A percentile compares a stretch with the other conserved stretches of the same genome.
Evolutionary conservation across 2,113 vertebrate species (phyloP).

Genomic region (Cinclus mexicanus): DNA sequence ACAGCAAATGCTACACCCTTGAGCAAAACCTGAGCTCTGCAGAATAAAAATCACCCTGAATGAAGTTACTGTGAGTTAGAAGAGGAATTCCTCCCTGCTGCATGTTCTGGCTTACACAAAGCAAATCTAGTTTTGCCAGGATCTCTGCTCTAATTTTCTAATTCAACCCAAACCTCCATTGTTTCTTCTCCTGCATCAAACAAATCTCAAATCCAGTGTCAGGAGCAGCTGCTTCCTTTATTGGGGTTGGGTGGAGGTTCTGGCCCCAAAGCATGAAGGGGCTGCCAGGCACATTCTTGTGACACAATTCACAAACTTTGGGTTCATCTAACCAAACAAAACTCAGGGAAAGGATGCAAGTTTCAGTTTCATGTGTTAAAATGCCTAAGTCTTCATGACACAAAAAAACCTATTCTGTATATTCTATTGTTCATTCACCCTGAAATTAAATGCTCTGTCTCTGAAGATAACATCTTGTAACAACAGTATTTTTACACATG

Average conservation of each 20-base stretch:
- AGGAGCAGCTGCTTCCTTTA: not conserved
- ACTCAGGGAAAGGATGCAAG: not conserved
- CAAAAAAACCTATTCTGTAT: not conserved
- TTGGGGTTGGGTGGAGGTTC: not conserved
- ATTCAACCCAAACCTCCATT: not conserved
- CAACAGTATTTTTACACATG: not conserved
- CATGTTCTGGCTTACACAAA: not conserved
- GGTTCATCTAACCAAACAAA: not conserved
- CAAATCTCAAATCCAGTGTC: not conserved
- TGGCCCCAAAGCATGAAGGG: not conserved
- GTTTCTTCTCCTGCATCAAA: not conserved
- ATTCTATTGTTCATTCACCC: not conserved
- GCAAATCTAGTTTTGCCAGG: not conserved
- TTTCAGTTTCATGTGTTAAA: not conserved
- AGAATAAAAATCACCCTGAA: not conserved
- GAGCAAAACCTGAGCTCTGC: not conserved
- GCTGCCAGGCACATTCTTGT: not conserved
- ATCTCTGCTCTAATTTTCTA: not conserved
- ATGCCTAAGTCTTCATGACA: not conserved
- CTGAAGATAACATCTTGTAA: not conserved
- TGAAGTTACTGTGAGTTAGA: not conserved
- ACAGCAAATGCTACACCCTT: not conserved
- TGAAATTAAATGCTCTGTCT: not conserved
- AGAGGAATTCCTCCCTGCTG: not conserved
- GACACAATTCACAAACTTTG: not conserved